Percentiles rank a stretch among this genome's conserved stretches.
Conservation (phyloP, 1,140 invertebrate species). For the Prorops nasuta region DNA sequence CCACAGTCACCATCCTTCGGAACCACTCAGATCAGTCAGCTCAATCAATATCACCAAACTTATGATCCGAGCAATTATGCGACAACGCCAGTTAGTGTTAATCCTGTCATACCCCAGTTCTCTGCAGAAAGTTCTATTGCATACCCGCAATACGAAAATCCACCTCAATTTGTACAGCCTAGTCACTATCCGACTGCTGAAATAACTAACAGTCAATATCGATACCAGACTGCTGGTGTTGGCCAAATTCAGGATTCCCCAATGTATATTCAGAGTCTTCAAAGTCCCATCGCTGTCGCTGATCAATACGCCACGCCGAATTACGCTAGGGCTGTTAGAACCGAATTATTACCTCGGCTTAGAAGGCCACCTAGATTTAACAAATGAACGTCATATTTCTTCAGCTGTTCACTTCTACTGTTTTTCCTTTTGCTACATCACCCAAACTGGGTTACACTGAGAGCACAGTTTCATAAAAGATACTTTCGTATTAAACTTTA, state of each 20-base stretch:
- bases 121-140: constrained; percentile 35
- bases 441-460: too few relatives aligned
- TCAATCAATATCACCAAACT: constrained; percentile 38
- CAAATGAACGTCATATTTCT: constrained; percentile 27
- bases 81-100: constrained; percentile 34
- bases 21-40: constrained; percentile 29
- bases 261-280: constrained; percentile 38
- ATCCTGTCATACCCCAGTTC: constrained; percentile 38
- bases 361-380: constrained; percentile 37
- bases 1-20: constrained; percentile 35
- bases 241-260: constrained; percentile 40
- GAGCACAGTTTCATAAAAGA: too few relatives aligned
- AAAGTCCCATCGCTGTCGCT: constrained; percentile 37
- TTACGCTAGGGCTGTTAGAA: constrained; percentile 38
- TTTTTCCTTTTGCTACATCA: too few relatives aligned
- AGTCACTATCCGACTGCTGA: constrained; percentile 35
- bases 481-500: too few relatives aligned
- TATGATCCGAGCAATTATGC: constrained; percentile 38
- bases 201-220: constrained; percentile 34
- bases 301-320: constrained; percentile 40
- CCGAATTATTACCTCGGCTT: constrained; percentile 37
- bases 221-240: constrained; percentile 31
- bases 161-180: constrained; percentile 34
- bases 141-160: constrained; percentile 38
- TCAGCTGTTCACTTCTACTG: too few relatives aligned